These are phyloP conservation scores for Ericerus pela DNA, from an alignment of 1,140 invertebrate genomes.

Conservation along the genomic window DNA sequence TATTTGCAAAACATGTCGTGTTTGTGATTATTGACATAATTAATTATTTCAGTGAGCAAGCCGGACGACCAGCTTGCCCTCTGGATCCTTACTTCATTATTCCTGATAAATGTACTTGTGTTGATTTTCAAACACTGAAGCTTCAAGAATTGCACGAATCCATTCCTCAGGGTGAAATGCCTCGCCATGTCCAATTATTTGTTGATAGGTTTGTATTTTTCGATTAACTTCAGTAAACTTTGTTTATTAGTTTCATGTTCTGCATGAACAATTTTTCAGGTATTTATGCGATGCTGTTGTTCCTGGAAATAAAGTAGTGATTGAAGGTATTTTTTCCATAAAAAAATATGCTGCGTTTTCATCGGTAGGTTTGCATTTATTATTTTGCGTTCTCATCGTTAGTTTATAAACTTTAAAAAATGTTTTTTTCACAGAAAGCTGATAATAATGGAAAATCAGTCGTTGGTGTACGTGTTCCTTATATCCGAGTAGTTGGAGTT, in stretches of 20 bases:
- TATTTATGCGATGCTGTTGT: constrained; percentile 89
- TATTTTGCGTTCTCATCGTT: background rate
- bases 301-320: constrained; percentile 86
- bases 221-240: constrained; percentile 18
- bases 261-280: too few species aligned
- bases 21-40: too few species aligned
- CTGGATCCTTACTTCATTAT: constrained; percentile 95
- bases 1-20: too few species aligned
- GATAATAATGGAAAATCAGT: constrained; percentile 13
- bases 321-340: constrained; percentile 94
- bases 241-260: background rate
- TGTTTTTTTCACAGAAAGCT: background rate
- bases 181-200: constrained; percentile 87
- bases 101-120: constrained; percentile 93
- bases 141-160: constrained; percentile 92
- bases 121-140: constrained; percentile 85
- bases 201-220: constrained; percentile 86
- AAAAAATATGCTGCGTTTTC: constrained; percentile 61
- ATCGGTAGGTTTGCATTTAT: constrained; percentile 19
- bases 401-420: background rate
- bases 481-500: constrained; percentile 87
- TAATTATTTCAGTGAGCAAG: constrained; percentile 66
- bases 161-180: constrained; percentile 97
- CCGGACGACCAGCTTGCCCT: constrained; percentile 78
- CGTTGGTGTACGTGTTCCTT: constrained; percentile 84